Evolutionary conservation across 2,888 invertebrate species (phyloP).

Genomic region (Eurytoma californica): DNA sequence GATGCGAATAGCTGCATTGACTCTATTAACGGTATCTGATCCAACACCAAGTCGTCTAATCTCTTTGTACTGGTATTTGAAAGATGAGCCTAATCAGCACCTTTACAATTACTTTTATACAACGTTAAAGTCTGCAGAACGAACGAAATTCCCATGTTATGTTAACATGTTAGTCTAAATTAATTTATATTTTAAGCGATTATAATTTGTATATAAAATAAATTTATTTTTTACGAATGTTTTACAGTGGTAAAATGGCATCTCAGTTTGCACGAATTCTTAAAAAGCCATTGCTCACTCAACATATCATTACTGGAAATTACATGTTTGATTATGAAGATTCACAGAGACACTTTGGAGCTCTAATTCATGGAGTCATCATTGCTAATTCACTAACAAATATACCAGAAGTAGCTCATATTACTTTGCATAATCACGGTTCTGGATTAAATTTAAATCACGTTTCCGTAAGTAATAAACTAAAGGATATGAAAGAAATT

Average conservation of each 20-base stretch:
- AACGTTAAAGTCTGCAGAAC: constrained; percentile 82
- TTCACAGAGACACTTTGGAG: constrained; percentile 79
- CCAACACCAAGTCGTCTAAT: constrained; percentile 82
- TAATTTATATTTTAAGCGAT: constrained; percentile 13
- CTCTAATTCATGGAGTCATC: constrained; percentile 79
- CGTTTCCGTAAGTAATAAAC: constrained; percentile 76
- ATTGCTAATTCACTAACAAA: constrained; percentile 82
- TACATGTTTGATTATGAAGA: constrained; percentile 84
- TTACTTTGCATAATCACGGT: constrained; percentile 78
- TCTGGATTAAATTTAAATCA: constrained; percentile 79
- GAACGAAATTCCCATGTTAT: constrained; percentile 82
- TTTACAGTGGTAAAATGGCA: constrained; percentile 75
- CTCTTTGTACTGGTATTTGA: constrained; percentile 83
- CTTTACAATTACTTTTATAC: constrained; percentile 84
- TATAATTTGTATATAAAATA: background rate
- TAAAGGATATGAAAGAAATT: background rate
- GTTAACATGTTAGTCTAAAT: constrained; percentile 78
- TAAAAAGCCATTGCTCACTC: constrained; percentile 77
- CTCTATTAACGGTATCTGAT: constrained; percentile 80
- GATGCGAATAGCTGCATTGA: constrained; percentile 81
- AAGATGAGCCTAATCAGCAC: constrained; percentile 79
- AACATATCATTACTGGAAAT: constrained; percentile 84
- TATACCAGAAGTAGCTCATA: constrained; percentile 80
- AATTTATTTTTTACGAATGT: background rate
- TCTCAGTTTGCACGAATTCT: constrained; percentile 82